These are phyloP conservation scores for Erannis defoliaria DNA, from an alignment of 2,888 invertebrate genomes.

Conservation along the genomic window DNA sequence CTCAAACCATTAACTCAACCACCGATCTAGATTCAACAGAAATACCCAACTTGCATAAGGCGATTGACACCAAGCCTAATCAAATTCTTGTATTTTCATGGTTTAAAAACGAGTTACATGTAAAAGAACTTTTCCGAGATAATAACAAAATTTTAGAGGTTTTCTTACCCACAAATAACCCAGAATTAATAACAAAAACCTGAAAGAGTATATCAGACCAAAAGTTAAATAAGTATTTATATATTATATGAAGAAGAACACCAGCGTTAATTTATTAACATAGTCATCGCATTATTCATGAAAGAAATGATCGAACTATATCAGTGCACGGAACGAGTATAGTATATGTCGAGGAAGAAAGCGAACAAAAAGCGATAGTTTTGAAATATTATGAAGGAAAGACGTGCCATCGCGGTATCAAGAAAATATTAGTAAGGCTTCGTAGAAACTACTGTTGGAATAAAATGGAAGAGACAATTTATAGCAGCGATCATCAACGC, in stretches of 20 bases:
- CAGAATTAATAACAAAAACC: conserved; percentile 43
- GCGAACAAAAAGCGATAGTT: conserved; percentile 3
- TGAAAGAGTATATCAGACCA: conserved; percentile 45
- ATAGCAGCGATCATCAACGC: no score
- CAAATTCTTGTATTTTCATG: conserved; percentile 43
- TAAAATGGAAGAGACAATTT: not conserved
- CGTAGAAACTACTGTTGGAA: not conserved
- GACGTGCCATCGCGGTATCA: conserved; percentile 3
- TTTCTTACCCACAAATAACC: conserved; percentile 42
- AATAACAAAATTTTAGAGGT: conserved; percentile 51
- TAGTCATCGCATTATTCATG: conserved; percentile 2
- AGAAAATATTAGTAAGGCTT: no score
- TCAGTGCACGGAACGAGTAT: not conserved
- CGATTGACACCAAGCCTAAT: no score
- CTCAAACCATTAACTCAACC: no score
- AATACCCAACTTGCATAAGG: no score
- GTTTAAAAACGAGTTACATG: conserved; percentile 37
- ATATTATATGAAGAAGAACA: conserved; percentile 6
- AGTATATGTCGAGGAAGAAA: conserved; percentile 1
- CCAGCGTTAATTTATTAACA: not conserved
- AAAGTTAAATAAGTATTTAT: conserved; percentile 48
- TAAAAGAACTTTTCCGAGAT: conserved; percentile 19
- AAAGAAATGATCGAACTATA: not conserved
- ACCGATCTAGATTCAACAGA: no score
- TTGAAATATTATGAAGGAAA: no score